Evolutionary conservation across 2,888 invertebrate species (phyloP).

Genomic region (Orthonevra nobilis): DNA sequence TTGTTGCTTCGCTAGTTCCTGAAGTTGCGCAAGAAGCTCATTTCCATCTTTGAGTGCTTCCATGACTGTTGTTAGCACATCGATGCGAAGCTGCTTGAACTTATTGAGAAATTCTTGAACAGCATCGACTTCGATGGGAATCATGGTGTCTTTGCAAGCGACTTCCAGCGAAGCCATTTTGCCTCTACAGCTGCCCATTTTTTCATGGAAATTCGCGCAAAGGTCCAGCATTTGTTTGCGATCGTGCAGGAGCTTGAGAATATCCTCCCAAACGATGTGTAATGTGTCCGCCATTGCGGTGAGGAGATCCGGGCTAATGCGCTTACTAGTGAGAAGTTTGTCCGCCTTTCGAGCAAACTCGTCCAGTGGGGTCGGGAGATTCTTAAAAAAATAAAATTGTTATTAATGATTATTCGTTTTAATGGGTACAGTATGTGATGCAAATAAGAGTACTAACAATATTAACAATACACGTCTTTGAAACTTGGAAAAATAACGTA

Average conservation of each 20-base stretch:
- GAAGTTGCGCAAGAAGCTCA: constrained; percentile 86
- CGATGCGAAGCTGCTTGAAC: constrained; percentile 86
- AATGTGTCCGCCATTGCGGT: constrained; percentile 93
- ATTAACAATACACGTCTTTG: neutral
- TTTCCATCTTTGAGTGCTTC: constrained; percentile 90
- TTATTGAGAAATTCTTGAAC: constrained; percentile 86
- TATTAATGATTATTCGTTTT: too few species aligned
- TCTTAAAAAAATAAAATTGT: constrained; percentile 80
- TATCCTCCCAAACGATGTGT: constrained; percentile 89
- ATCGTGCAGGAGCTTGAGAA: constrained; percentile 88
- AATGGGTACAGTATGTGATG: constrained; percentile 4
- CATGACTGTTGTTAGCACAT: constrained; percentile 89
- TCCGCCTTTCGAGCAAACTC: constrained; percentile 93
- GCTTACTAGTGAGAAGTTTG: constrained; percentile 88
- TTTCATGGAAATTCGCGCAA: constrained; percentile 89
- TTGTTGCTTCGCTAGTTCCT: constrained; percentile 87
- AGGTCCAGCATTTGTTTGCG: constrained; percentile 88
- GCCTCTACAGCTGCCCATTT: constrained; percentile 85
- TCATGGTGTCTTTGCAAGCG: constrained; percentile 84
- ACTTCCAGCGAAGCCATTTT: constrained; percentile 86
- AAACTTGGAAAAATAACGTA: too few species aligned
- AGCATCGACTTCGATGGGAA: constrained; percentile 87
- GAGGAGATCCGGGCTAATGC: constrained; percentile 89
- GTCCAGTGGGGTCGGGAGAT: constrained; percentile 93
- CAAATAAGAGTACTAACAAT: too few species aligned